These are phyloP conservation scores for Pachypanchax playfairii DNA, from an alignment of 2,113 vertebrate genomes.

Conservation along the genomic window DNA sequence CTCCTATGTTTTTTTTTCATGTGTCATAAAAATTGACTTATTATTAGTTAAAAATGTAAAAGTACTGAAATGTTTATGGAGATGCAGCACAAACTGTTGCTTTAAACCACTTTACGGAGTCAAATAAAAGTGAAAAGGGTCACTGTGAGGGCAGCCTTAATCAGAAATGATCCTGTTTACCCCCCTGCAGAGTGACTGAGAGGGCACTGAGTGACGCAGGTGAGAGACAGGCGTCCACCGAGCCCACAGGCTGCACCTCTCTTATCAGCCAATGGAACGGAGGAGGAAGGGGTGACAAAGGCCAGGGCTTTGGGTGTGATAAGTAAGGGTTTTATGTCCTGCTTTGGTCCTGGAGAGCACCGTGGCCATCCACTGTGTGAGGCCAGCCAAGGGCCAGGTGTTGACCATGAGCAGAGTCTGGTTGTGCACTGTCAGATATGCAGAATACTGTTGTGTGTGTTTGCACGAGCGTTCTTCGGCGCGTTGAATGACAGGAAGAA, in stretches of 20 bases:
- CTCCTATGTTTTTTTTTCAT: too few relatives aligned
- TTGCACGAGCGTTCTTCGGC: conserved; percentile 39
- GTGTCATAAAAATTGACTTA: too few relatives aligned
- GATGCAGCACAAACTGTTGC: background rate
- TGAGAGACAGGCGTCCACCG: conserved; percentile 75
- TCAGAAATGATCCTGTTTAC: conserved; percentile 62
- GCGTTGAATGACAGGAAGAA: conserved; percentile 47
- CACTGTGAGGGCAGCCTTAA: conserved; percentile 49
- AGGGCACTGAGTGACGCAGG: conserved; percentile 87
- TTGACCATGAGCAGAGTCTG: conserved; percentile 45
- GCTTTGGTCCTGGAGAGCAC: conserved; percentile 46
- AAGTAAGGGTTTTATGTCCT: conserved; percentile 70
- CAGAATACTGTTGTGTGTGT: conserved; percentile 35
- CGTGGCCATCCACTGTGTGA: conserved; percentile 26
- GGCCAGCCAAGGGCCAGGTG: conserved; percentile 59
- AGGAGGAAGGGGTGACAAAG: conserved; percentile 73
- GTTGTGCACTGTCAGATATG: conserved; percentile 37
- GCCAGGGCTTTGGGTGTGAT: conserved; percentile 72
- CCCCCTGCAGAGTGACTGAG: conserved; percentile 52
- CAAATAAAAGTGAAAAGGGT: conserved; percentile 36
- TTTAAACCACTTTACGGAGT: background rate
- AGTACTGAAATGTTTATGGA: background rate
- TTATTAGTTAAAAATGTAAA: too few relatives aligned
- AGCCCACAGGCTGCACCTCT: conserved; percentile 60
- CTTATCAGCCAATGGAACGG: conserved; percentile 69